Conservation (phyloP, 2,797 vertebrate genomes). For the Netta rufina region DNA sequence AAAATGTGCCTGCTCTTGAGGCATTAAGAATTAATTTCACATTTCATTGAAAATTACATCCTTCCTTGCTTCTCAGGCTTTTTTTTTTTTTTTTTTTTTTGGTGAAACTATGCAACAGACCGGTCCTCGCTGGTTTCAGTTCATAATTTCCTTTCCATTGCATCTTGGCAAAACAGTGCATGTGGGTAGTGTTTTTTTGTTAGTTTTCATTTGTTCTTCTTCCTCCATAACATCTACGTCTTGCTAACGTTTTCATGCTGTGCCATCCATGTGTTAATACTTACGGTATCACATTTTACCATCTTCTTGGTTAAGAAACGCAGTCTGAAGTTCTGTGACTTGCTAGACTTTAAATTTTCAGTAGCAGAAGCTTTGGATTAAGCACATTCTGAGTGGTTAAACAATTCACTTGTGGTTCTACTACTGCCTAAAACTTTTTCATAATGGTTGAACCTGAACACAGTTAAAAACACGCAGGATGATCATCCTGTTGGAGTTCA, state of each 20-base stretch:
- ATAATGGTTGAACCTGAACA: not conserved
- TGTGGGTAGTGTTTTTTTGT: not conserved
- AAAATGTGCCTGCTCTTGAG: not conserved
- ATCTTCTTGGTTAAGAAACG: accelerated
- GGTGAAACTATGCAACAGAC: not conserved
- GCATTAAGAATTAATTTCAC: not conserved
- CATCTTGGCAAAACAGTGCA: not conserved
- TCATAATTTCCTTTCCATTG: not conserved
- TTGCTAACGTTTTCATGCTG: not conserved
- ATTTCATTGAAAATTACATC: not conserved
- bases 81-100: no score
- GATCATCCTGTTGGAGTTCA: not conserved
- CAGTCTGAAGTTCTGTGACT: not conserved
- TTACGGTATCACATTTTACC: not conserved
- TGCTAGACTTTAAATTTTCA: not conserved
- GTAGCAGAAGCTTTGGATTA: not conserved
- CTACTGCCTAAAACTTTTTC: not conserved
- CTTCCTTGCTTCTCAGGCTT: not conserved
- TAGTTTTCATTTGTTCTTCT: not conserved
- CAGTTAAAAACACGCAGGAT: not conserved
- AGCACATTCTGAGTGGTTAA: not conserved
- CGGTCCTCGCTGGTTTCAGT: not conserved
- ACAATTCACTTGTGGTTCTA: not conserved
- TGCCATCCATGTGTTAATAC: not conserved
- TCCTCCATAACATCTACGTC: not conserved